Evolutionary conservation across 2,113 vertebrate species (phyloP), one percentile per base, ranked within the genome.

Genomic region (Lampris megalopsis): DNA sequence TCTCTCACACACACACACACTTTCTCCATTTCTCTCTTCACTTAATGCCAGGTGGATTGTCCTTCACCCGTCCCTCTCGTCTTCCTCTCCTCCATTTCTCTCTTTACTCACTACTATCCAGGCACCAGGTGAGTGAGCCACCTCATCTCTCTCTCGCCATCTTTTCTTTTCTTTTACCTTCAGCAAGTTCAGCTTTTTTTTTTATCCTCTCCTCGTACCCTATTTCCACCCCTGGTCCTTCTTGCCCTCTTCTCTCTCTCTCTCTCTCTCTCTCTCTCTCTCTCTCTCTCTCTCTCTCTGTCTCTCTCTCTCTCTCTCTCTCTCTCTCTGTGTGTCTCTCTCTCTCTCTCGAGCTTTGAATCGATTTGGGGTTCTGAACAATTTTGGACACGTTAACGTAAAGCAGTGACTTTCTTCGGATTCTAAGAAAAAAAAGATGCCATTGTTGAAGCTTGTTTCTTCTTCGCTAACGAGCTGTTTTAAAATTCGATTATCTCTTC

Each of bases 11-110:
- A 84, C 61, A 70, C 36, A 77, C 74, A 10, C 42, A 47, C 45
- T 9, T 35, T 40, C 63, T 53, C 11, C 35, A 59, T 50, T 66
- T 65, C 63, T 66, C 61, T 37, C 8, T 81, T 78, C 75, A 5
- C 43, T 91, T 89, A 86, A 92, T 83, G 86, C 70, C 71, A 60
- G 56, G 76, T 84, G 78, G 86, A 88, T 89, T 90, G 69, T 82
- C 77, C 56, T 68, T 85, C 24, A 4, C 60, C 9, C 10, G 13
- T 68, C 77, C 35, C 77, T 79, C 74, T 76, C 24, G 53, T 41
- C 41, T 62, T 43, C 52, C 58, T 37, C 58, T 24, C 53, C 53
- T 9, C 13, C 36, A 4, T 10, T 10, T 11, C 38, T 11, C 52
- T 72, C 40, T 60, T 64, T 71, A 71, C 56, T 58, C 41, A 67